phyloP scores from a whole-genome alignment of 1,140 invertebrate genomes.

The Plutomurus gul region DNA sequence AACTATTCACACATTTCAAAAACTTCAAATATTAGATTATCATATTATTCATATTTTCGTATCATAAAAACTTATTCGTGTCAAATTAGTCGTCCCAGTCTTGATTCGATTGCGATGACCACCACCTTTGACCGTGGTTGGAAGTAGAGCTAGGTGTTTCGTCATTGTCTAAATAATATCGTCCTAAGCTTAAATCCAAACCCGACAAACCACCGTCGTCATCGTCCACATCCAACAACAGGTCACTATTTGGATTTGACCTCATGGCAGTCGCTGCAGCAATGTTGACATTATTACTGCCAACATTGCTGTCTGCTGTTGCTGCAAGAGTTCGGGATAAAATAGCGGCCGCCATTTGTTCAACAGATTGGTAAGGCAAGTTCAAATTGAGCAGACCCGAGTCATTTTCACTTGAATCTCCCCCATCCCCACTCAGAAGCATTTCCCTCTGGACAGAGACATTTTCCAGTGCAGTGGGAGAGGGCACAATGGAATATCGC shows the following conservation, averaged over 20 bases:
- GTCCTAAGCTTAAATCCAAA: not conserved
- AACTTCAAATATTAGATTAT: too few species aligned
- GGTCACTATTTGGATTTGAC: not conserved
- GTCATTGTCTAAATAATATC: not conserved
- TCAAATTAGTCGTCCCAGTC: conserved; percentile 12
- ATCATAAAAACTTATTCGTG: too few species aligned
- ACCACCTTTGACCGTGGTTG: not conserved
- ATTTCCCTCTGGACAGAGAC: too few species aligned
- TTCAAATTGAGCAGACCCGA: not conserved
- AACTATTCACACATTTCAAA: too few species aligned
- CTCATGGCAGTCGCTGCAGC: not conserved
- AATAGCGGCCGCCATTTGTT: not conserved
- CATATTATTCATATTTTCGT: too few species aligned
- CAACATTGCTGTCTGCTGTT: not conserved
- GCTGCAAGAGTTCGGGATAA: not conserved
- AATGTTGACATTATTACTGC: not conserved
- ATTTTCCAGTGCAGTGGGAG: too few species aligned
- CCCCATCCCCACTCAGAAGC: not conserved
- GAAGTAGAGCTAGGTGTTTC: not conserved
- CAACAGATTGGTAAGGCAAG: conserved; percentile 9
- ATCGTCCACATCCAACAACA: not conserved
- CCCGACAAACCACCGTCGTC: not conserved
- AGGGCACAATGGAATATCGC: too few species aligned
- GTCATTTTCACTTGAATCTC: not conserved
- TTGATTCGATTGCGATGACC: not conserved